phyloP scores from a whole-genome alignment of 2,888 invertebrate genomes.

The Tachina fera region DNA sequence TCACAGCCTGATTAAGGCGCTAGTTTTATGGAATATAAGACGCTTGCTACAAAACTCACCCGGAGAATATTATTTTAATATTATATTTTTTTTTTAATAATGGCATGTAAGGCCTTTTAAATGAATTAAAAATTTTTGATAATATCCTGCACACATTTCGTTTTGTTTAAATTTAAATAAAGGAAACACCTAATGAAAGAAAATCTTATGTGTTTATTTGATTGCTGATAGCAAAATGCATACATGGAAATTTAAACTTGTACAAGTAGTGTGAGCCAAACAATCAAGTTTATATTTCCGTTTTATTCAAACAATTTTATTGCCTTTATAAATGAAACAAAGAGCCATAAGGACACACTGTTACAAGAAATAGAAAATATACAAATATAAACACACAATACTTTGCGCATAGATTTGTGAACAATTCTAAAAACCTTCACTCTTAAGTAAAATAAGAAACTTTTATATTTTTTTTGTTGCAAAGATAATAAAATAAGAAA shows the following conservation, averaged over 20 bases:
- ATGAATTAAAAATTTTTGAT: too few species aligned
- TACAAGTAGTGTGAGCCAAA: conserved; percentile 67
- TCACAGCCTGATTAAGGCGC: too few species aligned
- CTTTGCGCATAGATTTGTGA: background rate
- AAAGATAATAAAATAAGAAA: background rate
- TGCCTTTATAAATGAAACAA: conserved; percentile 39
- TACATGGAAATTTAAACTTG: conserved; percentile 18
- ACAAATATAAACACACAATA: conserved; percentile 2
- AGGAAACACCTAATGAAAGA: too few species aligned
- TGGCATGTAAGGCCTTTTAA: too few species aligned
- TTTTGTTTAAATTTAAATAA: too few species aligned
- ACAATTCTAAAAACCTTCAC: conserved; percentile 7
- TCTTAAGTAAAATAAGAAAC: background rate
- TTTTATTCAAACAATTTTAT: conserved; percentile 67
- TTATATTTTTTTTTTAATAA: too few species aligned
- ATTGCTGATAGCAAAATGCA: background rate
- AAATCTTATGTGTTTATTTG: too few species aligned
- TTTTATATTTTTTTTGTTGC: background rate
- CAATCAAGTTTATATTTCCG: conserved; percentile 70
- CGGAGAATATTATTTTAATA: too few species aligned
- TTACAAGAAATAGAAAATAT: conserved; percentile 21
- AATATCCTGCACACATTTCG: too few species aligned
- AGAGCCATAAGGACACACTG: conserved; percentile 27
- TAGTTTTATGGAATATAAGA: too few species aligned
- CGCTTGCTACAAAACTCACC: too few species aligned